Conservation (phyloP, 2,888 invertebrate species). For the Agrochola lychnidis region DNA sequence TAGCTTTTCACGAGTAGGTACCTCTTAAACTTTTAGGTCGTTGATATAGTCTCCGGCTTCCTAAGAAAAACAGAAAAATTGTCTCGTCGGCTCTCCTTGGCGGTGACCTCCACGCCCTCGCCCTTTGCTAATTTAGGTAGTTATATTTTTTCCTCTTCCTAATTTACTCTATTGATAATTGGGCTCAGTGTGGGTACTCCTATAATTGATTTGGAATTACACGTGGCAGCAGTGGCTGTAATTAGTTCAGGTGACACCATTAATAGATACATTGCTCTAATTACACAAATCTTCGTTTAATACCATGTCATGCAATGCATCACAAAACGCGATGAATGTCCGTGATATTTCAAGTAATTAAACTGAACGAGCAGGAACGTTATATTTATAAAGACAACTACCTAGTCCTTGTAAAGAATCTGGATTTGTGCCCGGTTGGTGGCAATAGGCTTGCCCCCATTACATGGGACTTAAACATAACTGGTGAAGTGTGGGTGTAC, state of each 20-base stretch:
- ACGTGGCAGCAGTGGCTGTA: not conserved
- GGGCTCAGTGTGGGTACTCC: not conserved
- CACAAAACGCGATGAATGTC: not conserved
- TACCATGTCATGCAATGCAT: not conserved
- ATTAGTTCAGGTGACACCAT: conserved; percentile 8
- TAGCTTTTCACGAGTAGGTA: not conserved
- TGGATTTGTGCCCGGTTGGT: too few species aligned
- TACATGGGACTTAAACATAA: too few species aligned
- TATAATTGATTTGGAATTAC: not conserved
- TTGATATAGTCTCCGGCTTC: not conserved
- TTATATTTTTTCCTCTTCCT: conserved; percentile 4
- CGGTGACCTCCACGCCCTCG: not conserved
- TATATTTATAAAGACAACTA: not conserved
- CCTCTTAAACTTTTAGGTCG: not conserved
- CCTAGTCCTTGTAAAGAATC: not conserved
- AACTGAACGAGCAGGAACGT: not conserved
- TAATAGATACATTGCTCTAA: not conserved
- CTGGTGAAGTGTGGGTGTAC: too few species aligned
- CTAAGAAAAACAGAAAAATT: not conserved
- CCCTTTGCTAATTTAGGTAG: not conserved
- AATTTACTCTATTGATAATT: not conserved
- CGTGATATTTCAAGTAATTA: not conserved
- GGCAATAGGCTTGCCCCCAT: too few species aligned
- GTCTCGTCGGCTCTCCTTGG: not conserved
- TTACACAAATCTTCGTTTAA: conserved; percentile 2